Evolutionary conservation across 2,113 vertebrate species (phyloP).

Genomic region (Halichoerus grypus): DNA sequence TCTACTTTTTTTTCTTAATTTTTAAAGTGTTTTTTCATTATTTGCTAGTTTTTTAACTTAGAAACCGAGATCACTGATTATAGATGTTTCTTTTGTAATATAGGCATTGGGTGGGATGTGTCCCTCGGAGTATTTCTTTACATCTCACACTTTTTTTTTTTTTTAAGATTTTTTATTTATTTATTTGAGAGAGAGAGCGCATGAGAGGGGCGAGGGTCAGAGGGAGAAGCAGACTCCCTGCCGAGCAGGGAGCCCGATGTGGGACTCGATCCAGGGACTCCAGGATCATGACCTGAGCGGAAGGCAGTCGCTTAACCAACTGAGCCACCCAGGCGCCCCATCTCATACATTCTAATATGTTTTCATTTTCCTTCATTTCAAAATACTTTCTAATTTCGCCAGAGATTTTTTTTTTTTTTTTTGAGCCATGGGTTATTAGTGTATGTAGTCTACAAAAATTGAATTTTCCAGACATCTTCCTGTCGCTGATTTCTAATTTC

Average conservation of each 20-base stretch:
- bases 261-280: too few relatives aligned
- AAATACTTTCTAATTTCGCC: constrained; percentile 29
- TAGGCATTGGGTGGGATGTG: background rate
- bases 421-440: background rate
- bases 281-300: too few relatives aligned
- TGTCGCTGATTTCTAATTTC: background rate
- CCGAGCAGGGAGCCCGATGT: too few relatives aligned
- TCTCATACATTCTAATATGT: background rate
- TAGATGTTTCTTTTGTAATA: background rate
- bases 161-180: too few relatives aligned
- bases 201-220: too few relatives aligned
- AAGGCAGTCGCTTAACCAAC: too few relatives aligned
- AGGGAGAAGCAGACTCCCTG: too few relatives aligned
- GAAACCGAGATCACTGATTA: background rate
- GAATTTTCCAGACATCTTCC: background rate
- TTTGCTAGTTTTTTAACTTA: constrained; percentile 29
- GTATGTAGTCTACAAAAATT: constrained; percentile 7
- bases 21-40: background rate
- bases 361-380: constrained; percentile 12
- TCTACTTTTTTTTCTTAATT: background rate
- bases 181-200: too few relatives aligned
- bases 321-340: too few relatives aligned
- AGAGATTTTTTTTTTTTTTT: background rate
- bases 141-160: background rate
- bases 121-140: background rate